Conservation (phyloP, 2,888 invertebrate genomes). For the Ormyrus nitidulus region DNA sequence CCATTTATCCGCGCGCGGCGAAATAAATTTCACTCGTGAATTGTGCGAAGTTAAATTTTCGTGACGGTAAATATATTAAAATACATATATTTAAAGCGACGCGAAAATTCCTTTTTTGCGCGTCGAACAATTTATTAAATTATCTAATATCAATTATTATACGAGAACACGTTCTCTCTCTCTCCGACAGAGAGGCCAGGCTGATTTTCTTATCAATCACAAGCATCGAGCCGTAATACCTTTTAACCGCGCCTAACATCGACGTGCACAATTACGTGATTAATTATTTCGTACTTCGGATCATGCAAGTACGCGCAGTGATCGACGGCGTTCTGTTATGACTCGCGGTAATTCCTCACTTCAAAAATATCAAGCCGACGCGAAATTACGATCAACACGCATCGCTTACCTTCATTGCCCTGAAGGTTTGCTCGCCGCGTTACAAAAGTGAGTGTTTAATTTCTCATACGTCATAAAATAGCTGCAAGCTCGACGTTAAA, state of each 20-base stretch:
- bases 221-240: slow-evolving; percentile 15
- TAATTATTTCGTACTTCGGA: slow-evolving; percentile 49
- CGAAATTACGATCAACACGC: slow-evolving; percentile 46
- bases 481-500: no score
- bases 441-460: neutral
- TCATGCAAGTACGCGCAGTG: slow-evolving; percentile 34
- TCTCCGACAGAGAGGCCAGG: no score
- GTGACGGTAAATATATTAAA: neutral
- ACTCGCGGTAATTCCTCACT: slow-evolving; percentile 34
- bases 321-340: slow-evolving; percentile 29
- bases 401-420: slow-evolving; percentile 15
- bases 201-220: slow-evolving; percentile 50
- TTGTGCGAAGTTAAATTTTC: neutral
- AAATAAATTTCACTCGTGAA: no score
- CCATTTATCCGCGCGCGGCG: no score
- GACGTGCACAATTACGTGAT: slow-evolving; percentile 50
- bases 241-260: slow-evolving; percentile 28
- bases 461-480: neutral
- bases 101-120: slow-evolving; percentile 1
- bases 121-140: slow-evolving; percentile 22
- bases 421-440: neutral
- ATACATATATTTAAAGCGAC: neutral
- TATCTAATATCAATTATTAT: slow-evolving; percentile 40
- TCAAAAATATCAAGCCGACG: slow-evolving; percentile 32
- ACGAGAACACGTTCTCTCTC: slow-evolving; percentile 5